Base-by-base conservation (phyloP, 2,888 invertebrate species). In the Pecten maximus region DNA sequence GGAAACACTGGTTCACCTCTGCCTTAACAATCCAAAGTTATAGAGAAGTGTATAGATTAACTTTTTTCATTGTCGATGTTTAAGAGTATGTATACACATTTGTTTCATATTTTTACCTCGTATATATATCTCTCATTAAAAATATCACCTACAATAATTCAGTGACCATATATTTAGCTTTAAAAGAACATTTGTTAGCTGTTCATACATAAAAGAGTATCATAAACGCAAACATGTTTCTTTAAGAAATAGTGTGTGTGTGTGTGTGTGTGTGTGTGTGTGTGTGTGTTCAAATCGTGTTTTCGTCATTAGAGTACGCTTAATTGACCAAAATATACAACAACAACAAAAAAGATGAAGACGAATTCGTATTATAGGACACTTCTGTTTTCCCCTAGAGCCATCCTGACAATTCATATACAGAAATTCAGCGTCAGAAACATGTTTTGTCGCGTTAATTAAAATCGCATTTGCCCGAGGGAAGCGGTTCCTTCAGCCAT, bases 361-460 rank as follows among this genome's bases (percentile, higher is more conserved):
- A n/a, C 23, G 35, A 35, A 28, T 1, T 74, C 10, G 74, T 74
- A 74, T 74, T 74, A 35, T 6, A 28, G 35, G 74, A 74, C 35
- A 35, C 15, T 74, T 8, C 12, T n/a, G 28, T 28, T 28, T 74
- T 2, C 74, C 74, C 74, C 23, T 28, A 10, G 23, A 35, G 74
- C 28, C 35, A 19, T 0, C 12, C 35, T 19, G 35, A 28, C 74
- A 74, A 16, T 15, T 74, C 74, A 74, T 74, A 74, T 74, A 74
- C 74, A 74, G 28, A 74, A 74, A 35, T 8, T 74, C 74, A 74
- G 74, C 74, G 74, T 74, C 74, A 74, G 74, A 74, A 74, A 74
- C 74, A 74, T 74, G 74, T 35, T 74, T 28, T 35, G 74, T 74
- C 74, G 74, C 35, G 35, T 74, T 74, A 74, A 74, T 74, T 74